Base-by-base conservation (phyloP, 30 jellyfish, hydroid and myxozoan genomes). In the Rhopilema esculentum region DNA sequence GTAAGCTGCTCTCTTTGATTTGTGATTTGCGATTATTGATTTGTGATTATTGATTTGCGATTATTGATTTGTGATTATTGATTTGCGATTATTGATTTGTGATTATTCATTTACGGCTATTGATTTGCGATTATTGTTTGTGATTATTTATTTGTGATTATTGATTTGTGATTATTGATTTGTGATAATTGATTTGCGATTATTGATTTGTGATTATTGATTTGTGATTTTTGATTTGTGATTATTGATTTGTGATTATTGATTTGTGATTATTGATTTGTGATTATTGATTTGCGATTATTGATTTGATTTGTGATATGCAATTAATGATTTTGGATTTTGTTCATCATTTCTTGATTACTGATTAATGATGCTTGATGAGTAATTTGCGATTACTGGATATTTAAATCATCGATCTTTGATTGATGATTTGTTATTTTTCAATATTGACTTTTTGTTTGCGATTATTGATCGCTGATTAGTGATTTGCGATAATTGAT, bases 1-100 rank as follows among this genome's bases (percentile, higher is more conserved):
- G 98, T 92, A 75, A n/a, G 0, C 30, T 8, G 16, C 16, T 27
- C 77, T 22, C 26, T 66, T 22, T n/a, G n/a, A n/a, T n/a, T n/a
- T n/a, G n/a, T n/a, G n/a, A n/a, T n/a, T n/a, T n/a, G n/a, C n/a
- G n/a, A 40, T 40, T 40, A 40, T 12, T 40, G 12, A 40, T 40
- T 12, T 2, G 6, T 12, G 57, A 40, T 6, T 12, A 40, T 40
- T 40, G 57, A 40, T 40, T 40, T 40, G 57, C 57, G 57, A 40
- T 40, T 12, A 40, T 40, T 40, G 57, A 40, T 40, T 12, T 40
- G 9, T 40, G 9, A 40, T 40, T 40, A 40, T 12, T 40, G 12
- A 40, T 40, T 12, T 2, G 6, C 57, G 57, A 40, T 6, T 12
- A 40, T 40, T 40, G 57, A 40, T 40, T 40, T 40, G 57, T 12